Evolutionary conservation across 2,113 vertebrate genomes (phyloP), one percentile per base, ranked within the genome.

Genomic region (Egretta garzetta): DNA sequence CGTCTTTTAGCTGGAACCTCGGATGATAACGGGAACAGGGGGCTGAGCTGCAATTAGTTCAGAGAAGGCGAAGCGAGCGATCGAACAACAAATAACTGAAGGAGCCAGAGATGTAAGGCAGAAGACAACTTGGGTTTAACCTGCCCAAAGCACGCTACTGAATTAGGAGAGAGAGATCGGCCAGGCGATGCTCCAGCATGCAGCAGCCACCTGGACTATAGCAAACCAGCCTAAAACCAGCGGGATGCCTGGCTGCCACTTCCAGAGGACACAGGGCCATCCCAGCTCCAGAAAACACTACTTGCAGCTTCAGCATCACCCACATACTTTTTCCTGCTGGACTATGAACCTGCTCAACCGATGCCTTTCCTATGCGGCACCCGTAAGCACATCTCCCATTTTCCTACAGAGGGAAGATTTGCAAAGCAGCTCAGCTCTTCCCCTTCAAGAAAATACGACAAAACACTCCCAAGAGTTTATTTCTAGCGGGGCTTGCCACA

Each of bases 271-370:
- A 9, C 22, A 2, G 60, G 26, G 55, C 58, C 35, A 18, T n/a
- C 56, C 64, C 74, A 37, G 33, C 71, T 63, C 28, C 53, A n/a
- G 28, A 59, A 60, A 41, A 82, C 0, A 16, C 47, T 2, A 1
- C 26, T 27, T 8, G 7, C 14, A 15, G 13, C 37, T 35, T 35
- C 74, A 85, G 14, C 70, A 50, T n/a, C 37, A 6, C 18, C 28
- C 59, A 7, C 1, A 0, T 0, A 0, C 24, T 13, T 35, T 2
- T 50, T 45, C 8, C 66, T 60, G 60, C 60, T 26, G 27, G 14
- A 26, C 35, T 55, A 12, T 28, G 4, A 20, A 14, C 22, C 81
- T 52, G 62, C 53, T 58, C 58, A 8, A 3, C 14, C 58, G 14
- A 9, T 8, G 1, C 11, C 26, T 66, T 43, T 35, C 47, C 39